Evolutionary conservation across 2,797 vertebrate species (phyloP), one percentile per base, ranked within the genome.

Genomic region (Sparidentex hasta): DNA sequence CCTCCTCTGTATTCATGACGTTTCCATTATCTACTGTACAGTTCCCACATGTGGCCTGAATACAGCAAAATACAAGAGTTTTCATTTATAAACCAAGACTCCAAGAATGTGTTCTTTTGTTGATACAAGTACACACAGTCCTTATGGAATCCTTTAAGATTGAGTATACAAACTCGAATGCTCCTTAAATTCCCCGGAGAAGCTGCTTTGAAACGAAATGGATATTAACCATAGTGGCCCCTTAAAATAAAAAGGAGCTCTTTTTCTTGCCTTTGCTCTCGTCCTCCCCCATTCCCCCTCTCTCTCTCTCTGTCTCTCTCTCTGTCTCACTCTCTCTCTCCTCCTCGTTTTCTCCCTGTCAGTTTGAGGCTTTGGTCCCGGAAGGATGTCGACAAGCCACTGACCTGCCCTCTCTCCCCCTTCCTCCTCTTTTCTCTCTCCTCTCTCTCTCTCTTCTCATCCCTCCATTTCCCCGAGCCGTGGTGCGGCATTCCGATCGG

Each of bases 401-500:
- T 92, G 93, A 93, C 90, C 93, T 90, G 80, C 82, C 78, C 86
- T 57, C 68, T 59, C 66, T 27, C 73, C 16, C 63, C 12, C 66
- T 25, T 69, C 16, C 48, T 54, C 25, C 52, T 27, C 47, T n/a
- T 25, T 61, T 48, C 68, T 51, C 55, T 66, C 64, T 43, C 74
- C 72, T 20, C 62, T 16, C 82, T 76, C 82, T 76, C 81, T 87
- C 85, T 84, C 67, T 82, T 54, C 84, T 89, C 87, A 88, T 90
- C 83, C 88, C 82, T 83, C 73, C 80, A 77, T 83, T 84, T 90
- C 87, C 87, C 83, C 33, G 65, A 93, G 91, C 82, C 83, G 83
- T 92, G 90, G 92, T 90, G 91, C 76, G 25, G 94, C 90, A 94
- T 94, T 91, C 88, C 80, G 67, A 94, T 92, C 59, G 88, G 74